phyloP scores from a whole-genome alignment of 2,888 invertebrate species.

The Stenotaenia linearis region DNA sequence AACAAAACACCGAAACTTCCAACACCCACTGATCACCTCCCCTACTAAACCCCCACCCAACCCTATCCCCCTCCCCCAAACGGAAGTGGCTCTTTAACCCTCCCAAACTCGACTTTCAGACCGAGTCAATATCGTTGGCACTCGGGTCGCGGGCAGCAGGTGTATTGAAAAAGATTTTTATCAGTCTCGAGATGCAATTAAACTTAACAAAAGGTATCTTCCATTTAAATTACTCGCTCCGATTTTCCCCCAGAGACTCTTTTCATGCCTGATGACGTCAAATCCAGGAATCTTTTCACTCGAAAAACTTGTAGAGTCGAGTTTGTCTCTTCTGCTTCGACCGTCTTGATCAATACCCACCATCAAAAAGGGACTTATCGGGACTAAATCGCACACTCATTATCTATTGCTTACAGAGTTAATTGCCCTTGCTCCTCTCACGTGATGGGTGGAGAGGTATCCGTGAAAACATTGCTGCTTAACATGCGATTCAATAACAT shows the following conservation, averaged over 20 bases:
- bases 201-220: not conserved
- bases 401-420: not conserved
- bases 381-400: not conserved
- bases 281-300: not conserved
- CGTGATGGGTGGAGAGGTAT: too few species aligned
- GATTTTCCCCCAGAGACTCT: not conserved
- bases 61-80: too few species aligned
- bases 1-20: too few species aligned
- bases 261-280: not conserved
- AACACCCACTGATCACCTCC: too few species aligned
- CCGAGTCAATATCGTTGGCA: too few species aligned
- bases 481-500: too few species aligned
- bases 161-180: not conserved
- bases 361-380: not conserved
- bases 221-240: not conserved
- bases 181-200: not conserved
- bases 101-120: too few species aligned
- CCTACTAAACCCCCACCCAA: too few species aligned
- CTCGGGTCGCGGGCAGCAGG: not conserved
- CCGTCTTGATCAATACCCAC: not conserved
- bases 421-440: not conserved
- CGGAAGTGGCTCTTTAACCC: too few species aligned
- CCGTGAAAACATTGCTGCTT: too few species aligned
- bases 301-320: not conserved
- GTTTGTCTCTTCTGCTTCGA: not conserved